Conservation (phyloP, 1,140 invertebrate species). For the Camponotus floridanus region DNA sequence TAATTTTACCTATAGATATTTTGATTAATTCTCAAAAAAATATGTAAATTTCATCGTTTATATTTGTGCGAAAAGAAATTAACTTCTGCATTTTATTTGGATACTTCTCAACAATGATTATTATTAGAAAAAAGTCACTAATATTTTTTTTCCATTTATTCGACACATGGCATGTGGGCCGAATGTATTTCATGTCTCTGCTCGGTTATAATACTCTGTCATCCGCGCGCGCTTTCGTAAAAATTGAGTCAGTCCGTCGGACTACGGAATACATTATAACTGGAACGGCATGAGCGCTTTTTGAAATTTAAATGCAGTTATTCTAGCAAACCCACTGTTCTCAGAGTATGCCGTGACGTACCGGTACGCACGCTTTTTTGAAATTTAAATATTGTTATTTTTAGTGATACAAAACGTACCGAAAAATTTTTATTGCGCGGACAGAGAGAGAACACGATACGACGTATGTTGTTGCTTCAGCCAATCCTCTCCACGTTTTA, state of each 20-base stretch:
- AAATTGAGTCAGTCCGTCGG: conserved; percentile 54
- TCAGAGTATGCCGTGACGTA: conserved; percentile 56
- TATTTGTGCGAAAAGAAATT: not conserved
- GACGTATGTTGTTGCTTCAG: conserved; percentile 57
- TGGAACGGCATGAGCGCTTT: conserved; percentile 57
- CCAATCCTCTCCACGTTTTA: conserved; percentile 40
- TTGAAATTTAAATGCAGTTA: conserved; percentile 64
- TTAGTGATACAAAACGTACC: conserved; percentile 58
- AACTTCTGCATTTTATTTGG: not conserved
- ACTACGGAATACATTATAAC: conserved; percentile 62
- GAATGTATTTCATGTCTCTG: conserved; percentile 23
- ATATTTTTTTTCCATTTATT: conserved; percentile 22
- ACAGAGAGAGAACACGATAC: not conserved
- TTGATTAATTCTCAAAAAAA: conserved; percentile 22
- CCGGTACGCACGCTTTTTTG: conserved; percentile 54
- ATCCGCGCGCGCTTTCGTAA: conserved; percentile 58
- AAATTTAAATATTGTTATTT: conserved; percentile 65
- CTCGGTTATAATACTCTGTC: conserved; percentile 58
- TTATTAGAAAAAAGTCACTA: not conserved
- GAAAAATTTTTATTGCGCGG: conserved; percentile 61
- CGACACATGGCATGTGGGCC: not conserved
- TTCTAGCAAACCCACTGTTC: conserved; percentile 56
- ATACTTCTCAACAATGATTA: conserved; percentile 32
- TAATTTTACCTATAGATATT: not conserved
- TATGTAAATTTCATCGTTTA: not conserved